phyloP scores from a whole-genome alignment of 2,113 vertebrate species.

The Menidia beryllina region DNA sequence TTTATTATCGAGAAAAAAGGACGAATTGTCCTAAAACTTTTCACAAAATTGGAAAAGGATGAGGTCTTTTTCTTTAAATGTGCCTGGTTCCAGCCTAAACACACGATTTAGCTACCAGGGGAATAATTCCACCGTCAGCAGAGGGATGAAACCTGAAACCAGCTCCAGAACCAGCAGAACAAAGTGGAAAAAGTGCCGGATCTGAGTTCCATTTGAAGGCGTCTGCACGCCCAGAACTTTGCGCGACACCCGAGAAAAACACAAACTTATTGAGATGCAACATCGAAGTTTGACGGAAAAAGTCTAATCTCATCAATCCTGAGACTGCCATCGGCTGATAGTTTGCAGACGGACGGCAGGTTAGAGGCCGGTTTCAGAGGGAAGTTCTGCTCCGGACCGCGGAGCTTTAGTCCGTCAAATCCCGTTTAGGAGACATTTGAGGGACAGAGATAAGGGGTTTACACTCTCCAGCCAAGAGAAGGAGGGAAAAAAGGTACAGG shows the following conservation, averaged over 20 bases:
- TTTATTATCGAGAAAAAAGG: too few relatives aligned
- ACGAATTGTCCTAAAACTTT: too few relatives aligned
- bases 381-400: conserved; percentile 35
- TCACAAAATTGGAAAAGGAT: too few relatives aligned
- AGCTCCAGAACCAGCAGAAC: too few relatives aligned
- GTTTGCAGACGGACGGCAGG: conserved; percentile 38
- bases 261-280: conserved; percentile 13
- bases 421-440: conserved; percentile 53
- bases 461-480: conserved; percentile 3
- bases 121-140: too few relatives aligned
- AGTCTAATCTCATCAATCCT: conserved; percentile 34
- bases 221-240: neutral
- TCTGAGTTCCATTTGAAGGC: too few relatives aligned
- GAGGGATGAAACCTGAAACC: too few relatives aligned
- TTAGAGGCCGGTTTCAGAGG: conserved; percentile 29
- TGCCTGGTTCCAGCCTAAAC: too few relatives aligned
- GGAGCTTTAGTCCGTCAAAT: conserved; percentile 51
- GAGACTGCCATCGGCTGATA: conserved; percentile 33
- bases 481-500: neutral
- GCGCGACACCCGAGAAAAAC: conserved; percentile 9
- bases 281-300: neutral
- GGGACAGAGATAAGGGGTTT: conserved; percentile 52
- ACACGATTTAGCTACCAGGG: too few relatives aligned
- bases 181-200: neutral
- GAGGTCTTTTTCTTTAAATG: too few relatives aligned